These are phyloP conservation scores for Zaprionus gabonicus DNA, from an alignment of 1,140 invertebrate species.

Conservation along the genomic window DNA sequence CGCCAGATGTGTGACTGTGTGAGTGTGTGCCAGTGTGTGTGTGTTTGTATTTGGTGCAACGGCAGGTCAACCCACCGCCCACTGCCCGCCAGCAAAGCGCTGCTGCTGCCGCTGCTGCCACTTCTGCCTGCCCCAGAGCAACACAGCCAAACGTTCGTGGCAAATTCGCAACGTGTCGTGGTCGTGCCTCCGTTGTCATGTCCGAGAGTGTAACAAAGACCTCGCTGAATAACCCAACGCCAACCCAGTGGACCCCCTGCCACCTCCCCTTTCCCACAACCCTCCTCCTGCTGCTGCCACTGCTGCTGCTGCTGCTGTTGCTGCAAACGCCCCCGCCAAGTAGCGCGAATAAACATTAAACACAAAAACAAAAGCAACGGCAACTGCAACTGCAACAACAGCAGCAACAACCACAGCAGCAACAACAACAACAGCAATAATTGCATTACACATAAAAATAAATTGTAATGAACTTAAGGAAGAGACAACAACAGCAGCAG, in stretches of 20 bases:
- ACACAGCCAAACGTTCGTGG: constrained; percentile 66
- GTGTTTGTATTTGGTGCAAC: constrained; percentile 81
- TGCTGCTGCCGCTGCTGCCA: constrained; percentile 23
- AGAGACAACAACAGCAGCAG: constrained; percentile 56
- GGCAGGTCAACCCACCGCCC: constrained; percentile 74
- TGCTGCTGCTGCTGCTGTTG: constrained; percentile 1
- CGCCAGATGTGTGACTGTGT: constrained; percentile 73
- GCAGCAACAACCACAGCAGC: constrained; percentile 54
- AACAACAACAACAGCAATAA: constrained; percentile 71
- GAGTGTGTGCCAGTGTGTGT: constrained; percentile 39
- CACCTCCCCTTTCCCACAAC: neutral
- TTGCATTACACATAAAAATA: constrained; percentile 83
- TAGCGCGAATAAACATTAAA: constrained; percentile 67
- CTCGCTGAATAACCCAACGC: constrained; percentile 60
- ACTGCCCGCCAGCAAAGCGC: constrained; percentile 19
- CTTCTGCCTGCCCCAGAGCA: constrained; percentile 33
- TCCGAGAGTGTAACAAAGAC: constrained; percentile 82
- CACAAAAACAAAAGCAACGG: constrained; percentile 46
- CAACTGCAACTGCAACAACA: constrained; percentile 52
- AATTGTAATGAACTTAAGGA: constrained; percentile 81
- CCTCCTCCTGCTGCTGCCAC: neutral
- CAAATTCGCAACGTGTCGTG: constrained; percentile 82
- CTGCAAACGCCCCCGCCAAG: constrained; percentile 58
- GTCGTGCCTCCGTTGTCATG: constrained; percentile 80
- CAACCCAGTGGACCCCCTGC: neutral